Evolutionary conservation across 1,140 invertebrate genomes (phyloP).

Genomic region (Cepaea nemoralis): DNA sequence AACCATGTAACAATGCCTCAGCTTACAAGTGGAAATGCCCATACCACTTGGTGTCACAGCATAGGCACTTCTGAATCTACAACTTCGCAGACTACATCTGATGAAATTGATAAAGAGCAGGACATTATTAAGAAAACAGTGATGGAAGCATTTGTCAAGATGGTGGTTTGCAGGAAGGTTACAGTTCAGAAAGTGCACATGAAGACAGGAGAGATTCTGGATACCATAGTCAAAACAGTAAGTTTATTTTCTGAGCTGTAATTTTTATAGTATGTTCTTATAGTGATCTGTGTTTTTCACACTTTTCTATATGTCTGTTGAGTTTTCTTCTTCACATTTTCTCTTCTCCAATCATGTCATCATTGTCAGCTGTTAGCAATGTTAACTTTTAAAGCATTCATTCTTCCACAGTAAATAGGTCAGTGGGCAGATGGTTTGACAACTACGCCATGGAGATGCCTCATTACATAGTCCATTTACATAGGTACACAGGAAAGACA

Average conservation of each 20-base stretch:
- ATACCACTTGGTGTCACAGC: neutral
- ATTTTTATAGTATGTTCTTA: too few species aligned
- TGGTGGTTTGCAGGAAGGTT: conserved; percentile 38
- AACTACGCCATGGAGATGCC: too few species aligned
- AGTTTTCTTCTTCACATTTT: too few species aligned
- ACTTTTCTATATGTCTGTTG: neutral
- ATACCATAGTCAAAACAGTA: conserved; percentile 38
- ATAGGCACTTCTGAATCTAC: neutral
- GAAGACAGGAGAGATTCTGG: conserved; percentile 34
- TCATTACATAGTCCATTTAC: too few species aligned
- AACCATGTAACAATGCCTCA: too few species aligned
- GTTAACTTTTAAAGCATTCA: too few species aligned
- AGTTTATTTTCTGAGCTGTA: neutral
- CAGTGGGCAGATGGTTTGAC: too few species aligned
- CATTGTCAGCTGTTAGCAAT: too few species aligned
- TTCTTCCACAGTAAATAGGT: too few species aligned
- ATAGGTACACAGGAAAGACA: too few species aligned
- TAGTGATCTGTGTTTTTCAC: too few species aligned
- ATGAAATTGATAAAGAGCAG: neutral
- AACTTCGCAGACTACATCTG: neutral
- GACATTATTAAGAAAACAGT: conserved; percentile 36
- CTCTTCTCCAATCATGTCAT: too few species aligned
- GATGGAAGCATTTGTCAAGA: conserved; percentile 39
- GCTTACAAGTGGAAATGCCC: neutral
- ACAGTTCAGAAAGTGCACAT: conserved; percentile 28